Percentiles rank a stretch among this genome's conserved stretches.
Conservation (phyloP, 2,888 invertebrate species). For the Carcina quercana region DNA sequence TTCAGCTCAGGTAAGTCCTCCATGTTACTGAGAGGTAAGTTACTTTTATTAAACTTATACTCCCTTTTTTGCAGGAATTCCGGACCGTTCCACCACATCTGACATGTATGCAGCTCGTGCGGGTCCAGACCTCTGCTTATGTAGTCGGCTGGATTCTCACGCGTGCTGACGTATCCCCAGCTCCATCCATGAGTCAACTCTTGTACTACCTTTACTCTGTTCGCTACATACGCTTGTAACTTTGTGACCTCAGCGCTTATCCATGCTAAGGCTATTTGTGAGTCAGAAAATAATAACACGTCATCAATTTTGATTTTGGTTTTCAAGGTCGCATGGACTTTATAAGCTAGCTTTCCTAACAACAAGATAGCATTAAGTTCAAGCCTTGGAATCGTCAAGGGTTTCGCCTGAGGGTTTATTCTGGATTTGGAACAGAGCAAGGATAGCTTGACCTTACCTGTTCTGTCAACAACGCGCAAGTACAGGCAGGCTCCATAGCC, state of each 20-base stretch:
- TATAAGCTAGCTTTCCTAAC: conserved; percentile 9
- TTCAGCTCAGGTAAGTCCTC: no score
- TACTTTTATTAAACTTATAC: no score
- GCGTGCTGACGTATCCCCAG: conserved; percentile 13
- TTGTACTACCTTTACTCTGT: conserved; percentile 14
- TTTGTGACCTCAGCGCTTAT: conserved; percentile 9
- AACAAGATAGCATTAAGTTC: conserved; percentile 17
- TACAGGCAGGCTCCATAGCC: conserved; percentile 15
- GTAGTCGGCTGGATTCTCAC: conserved; percentile 14
- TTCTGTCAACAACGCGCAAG: conserved; percentile 8
- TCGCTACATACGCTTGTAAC: conserved; percentile 16
- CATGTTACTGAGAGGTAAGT: no score
- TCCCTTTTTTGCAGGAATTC: conserved; percentile 5
- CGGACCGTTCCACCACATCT: conserved; percentile 17
- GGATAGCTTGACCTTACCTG: conserved; percentile 4
- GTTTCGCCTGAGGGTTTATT: conserved; percentile 5
- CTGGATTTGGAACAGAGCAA: conserved; percentile 15
- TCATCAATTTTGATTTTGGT: conserved; percentile 8
- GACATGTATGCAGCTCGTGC: conserved; percentile 1
- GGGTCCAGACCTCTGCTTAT: conserved; percentile 11
- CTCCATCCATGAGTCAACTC: conserved; percentile 4
- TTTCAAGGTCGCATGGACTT: conserved; percentile 8
- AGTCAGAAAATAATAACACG: conserved; percentile 14
- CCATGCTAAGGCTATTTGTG: conserved; percentile 19
- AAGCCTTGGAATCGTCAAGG: conserved; percentile 11